Evolutionary conservation across 1,140 invertebrate genomes (phyloP).

Genomic region (Lethocerus indicus): DNA sequence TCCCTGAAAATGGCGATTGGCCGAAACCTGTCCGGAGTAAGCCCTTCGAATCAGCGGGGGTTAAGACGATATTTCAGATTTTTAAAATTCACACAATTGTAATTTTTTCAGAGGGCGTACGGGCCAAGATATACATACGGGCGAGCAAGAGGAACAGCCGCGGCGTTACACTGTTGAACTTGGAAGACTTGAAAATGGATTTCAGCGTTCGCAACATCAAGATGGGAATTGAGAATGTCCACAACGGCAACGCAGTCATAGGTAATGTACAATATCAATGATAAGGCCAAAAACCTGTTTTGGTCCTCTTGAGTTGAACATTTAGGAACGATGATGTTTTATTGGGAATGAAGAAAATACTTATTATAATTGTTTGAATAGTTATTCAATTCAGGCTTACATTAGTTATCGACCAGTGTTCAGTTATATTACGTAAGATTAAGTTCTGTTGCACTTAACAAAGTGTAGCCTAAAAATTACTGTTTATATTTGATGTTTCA

Average conservation of each 20-base stretch:
- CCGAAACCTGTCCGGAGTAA: too few relatives aligned
- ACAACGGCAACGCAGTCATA: conserved; percentile 56
- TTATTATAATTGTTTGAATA: too few relatives aligned
- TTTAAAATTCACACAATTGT: too few relatives aligned
- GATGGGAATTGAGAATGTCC: conserved; percentile 67
- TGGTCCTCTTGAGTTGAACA: not conserved
- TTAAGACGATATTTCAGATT: too few relatives aligned
- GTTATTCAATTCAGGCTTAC: too few relatives aligned
- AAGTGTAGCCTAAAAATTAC: too few relatives aligned
- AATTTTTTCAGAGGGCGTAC: conserved; percentile 47
- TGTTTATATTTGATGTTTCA: too few relatives aligned
- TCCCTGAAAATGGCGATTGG: too few relatives aligned
- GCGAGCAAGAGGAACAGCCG: conserved; percentile 39
- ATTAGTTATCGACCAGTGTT: too few relatives aligned
- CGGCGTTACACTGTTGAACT: conserved; percentile 40
- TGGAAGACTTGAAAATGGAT: conserved; percentile 61
- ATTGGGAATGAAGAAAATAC: not conserved
- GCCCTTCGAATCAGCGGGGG: too few relatives aligned
- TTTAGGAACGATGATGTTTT: not conserved
- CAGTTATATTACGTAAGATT: too few relatives aligned
- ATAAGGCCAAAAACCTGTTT: not conserved
- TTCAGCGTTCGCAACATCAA: conserved; percentile 59
- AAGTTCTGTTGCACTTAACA: too few relatives aligned
- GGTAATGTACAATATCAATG: conserved; percentile 32
- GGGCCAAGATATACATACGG: conserved; percentile 62